Evolutionary conservation across 2,888 invertebrate species (phyloP).

Genomic region (Elmis aenea): DNA sequence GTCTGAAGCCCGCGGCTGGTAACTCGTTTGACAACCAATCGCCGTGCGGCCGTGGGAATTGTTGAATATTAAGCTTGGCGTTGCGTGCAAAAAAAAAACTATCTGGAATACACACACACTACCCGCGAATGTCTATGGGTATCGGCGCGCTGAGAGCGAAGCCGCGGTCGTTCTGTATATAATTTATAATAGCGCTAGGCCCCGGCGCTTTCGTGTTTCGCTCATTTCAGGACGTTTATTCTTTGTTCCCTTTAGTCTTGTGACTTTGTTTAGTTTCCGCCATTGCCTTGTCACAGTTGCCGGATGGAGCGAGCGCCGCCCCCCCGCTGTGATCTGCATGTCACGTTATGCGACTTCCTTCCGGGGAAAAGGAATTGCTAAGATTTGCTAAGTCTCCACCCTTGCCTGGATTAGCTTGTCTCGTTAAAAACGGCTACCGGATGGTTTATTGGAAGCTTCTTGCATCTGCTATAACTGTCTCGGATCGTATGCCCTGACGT

Average conservation of each 20-base stretch:
- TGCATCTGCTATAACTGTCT: no score
- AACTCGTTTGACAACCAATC: constrained; percentile 28
- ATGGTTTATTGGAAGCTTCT: no score
- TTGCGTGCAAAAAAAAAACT: constrained; percentile 19
- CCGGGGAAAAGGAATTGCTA: constrained; percentile 25
- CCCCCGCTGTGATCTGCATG: constrained; percentile 33
- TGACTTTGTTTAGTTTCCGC: constrained; percentile 28
- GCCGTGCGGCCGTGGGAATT: constrained; percentile 27
- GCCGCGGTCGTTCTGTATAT: constrained; percentile 16
- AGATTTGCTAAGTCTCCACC: constrained; percentile 25
- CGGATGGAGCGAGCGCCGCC: constrained; percentile 25
- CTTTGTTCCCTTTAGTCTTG: constrained; percentile 25
- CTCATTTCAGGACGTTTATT: constrained; percentile 24
- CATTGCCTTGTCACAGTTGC: constrained; percentile 28
- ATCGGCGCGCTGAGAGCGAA: constrained; percentile 19
- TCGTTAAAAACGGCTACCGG: constrained; percentile 13
- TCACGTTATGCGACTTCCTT: constrained; percentile 31
- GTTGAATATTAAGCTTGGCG: constrained; percentile 23
- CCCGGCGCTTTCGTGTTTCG: constrained; percentile 27
- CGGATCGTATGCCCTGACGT: no score
- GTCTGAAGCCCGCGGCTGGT: constrained; percentile 23
- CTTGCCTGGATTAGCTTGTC: constrained; percentile 21
- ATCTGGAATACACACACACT: constrained; percentile 19
- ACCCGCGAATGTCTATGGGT: constrained; percentile 15
- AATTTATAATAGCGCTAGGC: constrained; percentile 30